phyloP scores from a whole-genome alignment of 2,888 invertebrate species.

The Gisinianus flammeolus region DNA sequence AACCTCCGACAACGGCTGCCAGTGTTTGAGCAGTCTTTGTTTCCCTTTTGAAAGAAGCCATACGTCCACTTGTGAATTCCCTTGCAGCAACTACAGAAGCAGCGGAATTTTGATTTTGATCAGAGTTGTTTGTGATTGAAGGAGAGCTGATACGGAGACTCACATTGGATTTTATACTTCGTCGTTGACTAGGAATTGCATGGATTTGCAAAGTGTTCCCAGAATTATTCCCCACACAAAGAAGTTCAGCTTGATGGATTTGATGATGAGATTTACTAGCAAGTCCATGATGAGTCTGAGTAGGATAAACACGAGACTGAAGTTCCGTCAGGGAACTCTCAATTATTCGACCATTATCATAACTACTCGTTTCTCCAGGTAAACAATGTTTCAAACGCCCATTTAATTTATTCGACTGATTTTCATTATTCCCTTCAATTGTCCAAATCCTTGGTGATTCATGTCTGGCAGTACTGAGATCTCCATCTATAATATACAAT shows the following conservation, averaged over 20 bases:
- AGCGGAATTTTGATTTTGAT: slow-evolving; percentile 52
- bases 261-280: slow-evolving; percentile 8
- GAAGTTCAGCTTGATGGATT: slow-evolving; percentile 21
- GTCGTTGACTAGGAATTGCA: slow-evolving; percentile 26
- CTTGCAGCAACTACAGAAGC: slow-evolving; percentile 39
- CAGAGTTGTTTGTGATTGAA: slow-evolving; percentile 2
- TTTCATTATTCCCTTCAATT: slow-evolving; percentile 46
- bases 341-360: slow-evolving; percentile 37
- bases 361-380: slow-evolving; percentile 18
- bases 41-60: slow-evolving; percentile 70
- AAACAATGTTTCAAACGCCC: slow-evolving; percentile 32
- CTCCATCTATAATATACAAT: slow-evolving; percentile 20
- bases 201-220: slow-evolving; percentile 40
- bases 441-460: slow-evolving; percentile 57
- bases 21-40: slow-evolving; percentile 87
- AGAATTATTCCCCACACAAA: background rate
- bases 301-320: slow-evolving; percentile 39
- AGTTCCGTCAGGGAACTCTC: slow-evolving; percentile 36
- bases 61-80: slow-evolving; percentile 56
- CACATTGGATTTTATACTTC: slow-evolving; percentile 33
- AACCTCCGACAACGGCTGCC: slow-evolving; percentile 86
- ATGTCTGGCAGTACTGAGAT: slow-evolving; percentile 29
- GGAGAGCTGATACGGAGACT: slow-evolving; percentile 30
- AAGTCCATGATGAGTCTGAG: slow-evolving; percentile 11
- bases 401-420: slow-evolving; percentile 32